Percentiles rank a stretch among this genome's conserved stretches.
Evolutionary conservation across 2,113 vertebrate species (phyloP).

Genomic region (Cyphomyrus plagiostoma): DNA sequence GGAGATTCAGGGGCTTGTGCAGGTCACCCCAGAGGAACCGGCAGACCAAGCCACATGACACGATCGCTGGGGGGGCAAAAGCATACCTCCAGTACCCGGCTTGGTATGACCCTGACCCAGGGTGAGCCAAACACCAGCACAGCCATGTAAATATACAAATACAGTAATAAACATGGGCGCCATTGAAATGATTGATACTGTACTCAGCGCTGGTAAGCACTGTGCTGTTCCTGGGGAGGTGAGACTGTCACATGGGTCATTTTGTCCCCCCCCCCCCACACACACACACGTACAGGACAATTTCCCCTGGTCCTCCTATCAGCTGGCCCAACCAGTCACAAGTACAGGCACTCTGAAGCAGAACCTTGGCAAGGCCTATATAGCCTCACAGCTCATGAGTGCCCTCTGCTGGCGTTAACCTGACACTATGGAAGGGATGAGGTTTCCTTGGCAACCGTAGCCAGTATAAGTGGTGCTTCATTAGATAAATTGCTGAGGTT

Average conservation of each 20-base stretch:
- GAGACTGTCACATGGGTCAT: background rate
- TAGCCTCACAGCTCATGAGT: background rate
- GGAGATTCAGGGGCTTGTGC: background rate
- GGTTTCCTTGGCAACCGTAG: conserved; percentile 24
- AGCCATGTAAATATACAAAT: background rate
- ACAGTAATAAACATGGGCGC: background rate
- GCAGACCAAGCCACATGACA: background rate
- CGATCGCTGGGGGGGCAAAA: background rate
- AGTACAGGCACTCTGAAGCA: background rate
- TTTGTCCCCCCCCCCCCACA: no score
- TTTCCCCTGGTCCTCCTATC: no score
- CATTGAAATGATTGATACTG: background rate
- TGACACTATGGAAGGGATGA: background rate
- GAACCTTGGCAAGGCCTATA: background rate
- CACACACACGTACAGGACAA: no score
- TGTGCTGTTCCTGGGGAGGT: background rate
- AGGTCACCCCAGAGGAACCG: background rate
- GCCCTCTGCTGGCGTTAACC: conserved; percentile 7
- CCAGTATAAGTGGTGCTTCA: background rate
- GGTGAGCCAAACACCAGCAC: background rate
- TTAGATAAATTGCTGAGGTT: background rate
- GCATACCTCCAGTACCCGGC: background rate
- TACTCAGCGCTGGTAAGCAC: background rate
- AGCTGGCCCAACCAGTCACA: background rate
- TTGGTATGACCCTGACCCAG: background rate